Base-by-base conservation (phyloP, 2,888 invertebrate genomes). In the Pteria penguin region DNA sequence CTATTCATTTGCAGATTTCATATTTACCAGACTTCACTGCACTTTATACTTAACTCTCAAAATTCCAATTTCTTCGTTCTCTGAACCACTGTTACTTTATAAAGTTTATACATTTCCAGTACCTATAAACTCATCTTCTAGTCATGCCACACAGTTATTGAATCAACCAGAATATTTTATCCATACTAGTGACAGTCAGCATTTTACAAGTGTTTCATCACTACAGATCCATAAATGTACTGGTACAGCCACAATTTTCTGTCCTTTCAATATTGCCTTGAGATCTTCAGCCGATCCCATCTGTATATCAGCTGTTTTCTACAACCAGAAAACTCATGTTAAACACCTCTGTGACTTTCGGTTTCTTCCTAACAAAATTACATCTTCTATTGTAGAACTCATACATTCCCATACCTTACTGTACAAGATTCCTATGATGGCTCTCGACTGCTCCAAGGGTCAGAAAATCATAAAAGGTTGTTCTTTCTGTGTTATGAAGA, bases 71-170 rank as follows among this genome's bases (percentile, higher is more conserved):
- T n/a, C n/a, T n/a, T n/a, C n/a, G n/a, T n/a, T n/a, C n/a, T n/a
- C n/a, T n/a, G n/a, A n/a, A n/a, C n/a, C n/a, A n/a, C n/a, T n/a
- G n/a, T n/a, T n/a, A n/a, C n/a, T n/a, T n/a, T n/a, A n/a, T n/a
- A n/a, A n/a, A n/a, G n/a, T n/a, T n/a, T n/a, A n/a, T n/a, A n/a
- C n/a, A n/a, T n/a, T n/a, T n/a, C n/a, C n/a, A n/a, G n/a, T n/a
- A n/a, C n/a, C n/a, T n/a, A n/a, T n/a, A n/a, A n/a, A n/a, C n/a
- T n/a, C n/a, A n/a, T n/a, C n/a, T n/a, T n/a, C n/a, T 31, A 60
- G 33, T 5, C 73, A 79, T 73, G 81, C 75, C 4, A 73, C 79
- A n/a, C 76, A 81, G 26, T 22, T 73, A 14, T 32, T 79, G 11
- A 61, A 78, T 26, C 5, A 76, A n/a, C 75, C 81, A 54, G 63